phyloP scores from a whole-genome alignment of 2,888 invertebrate species.

The Parnassius mnemosyne region DNA sequence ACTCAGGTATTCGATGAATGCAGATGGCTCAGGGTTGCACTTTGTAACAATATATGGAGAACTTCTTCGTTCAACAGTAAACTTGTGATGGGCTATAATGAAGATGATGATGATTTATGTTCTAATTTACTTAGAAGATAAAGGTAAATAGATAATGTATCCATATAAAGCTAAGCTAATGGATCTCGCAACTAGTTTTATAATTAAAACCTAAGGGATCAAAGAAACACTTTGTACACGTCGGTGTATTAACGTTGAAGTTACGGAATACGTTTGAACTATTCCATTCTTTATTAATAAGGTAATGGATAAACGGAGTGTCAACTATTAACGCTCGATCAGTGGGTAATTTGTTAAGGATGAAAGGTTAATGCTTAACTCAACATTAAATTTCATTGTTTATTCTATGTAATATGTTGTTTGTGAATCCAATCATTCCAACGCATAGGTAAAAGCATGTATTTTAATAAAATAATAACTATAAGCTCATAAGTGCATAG shows the following conservation, averaged over 20 bases:
- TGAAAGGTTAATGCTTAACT: no score
- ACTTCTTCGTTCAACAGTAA: no score
- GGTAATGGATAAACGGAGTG: constrained; percentile 5
- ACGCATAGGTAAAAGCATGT: no score
- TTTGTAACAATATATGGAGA: no score
- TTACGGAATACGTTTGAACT: constrained; percentile 9
- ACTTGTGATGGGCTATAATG: no score
- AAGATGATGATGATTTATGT: neutral
- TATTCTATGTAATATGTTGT: no score
- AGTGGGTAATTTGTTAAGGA: neutral
- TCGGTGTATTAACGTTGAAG: constrained; percentile 1
- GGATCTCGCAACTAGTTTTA: neutral
- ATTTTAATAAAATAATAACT: no score
- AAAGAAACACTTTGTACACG: constrained; percentile 8
- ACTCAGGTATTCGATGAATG: no score
- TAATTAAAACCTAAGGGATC: constrained; percentile 6
- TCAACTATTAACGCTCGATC: constrained; percentile 1
- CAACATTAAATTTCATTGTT: no score
- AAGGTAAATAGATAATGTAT: neutral
- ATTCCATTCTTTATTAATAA: constrained; percentile 11
- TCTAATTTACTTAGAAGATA: neutral
- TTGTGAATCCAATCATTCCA: no score
- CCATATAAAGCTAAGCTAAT: neutral
- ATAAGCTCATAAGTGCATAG: no score
- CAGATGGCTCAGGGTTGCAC: no score